Base-by-base conservation (phyloP, 2,888 invertebrate genomes). In the Hydroisotoma schaefferi region DNA sequence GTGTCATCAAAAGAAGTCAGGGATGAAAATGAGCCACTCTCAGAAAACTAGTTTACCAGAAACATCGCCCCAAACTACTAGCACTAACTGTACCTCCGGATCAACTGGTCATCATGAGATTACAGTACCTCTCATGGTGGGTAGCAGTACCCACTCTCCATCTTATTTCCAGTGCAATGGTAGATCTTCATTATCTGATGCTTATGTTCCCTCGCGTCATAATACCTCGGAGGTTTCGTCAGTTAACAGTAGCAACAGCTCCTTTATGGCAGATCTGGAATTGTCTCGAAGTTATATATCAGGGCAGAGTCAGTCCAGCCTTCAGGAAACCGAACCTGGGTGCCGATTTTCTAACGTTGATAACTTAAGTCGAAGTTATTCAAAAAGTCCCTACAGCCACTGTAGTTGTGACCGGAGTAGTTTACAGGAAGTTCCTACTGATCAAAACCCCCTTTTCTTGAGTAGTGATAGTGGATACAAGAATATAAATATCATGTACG, bases 61-160 rank as follows among this genome's bases (percentile, higher is more conserved):
- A 51, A 54, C 62, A 59, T 70, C 70, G 55, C 68, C 68, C 33
- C 65, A 59, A 54, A 70, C 70, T 1, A 46, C 68, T 25, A 69
- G 68, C 12, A 70, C 70, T 25, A 63, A 67, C 43, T 65, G 67
- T 38, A 67, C 68, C 28, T 52, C 64, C 25, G 12, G 25, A 6
- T 6, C 23, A 3, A 29, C 5, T 15, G 25, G 54, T n/a, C 52
- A 43, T 22, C 61, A 60, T 25, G 70, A 67, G 40, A 61, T 59
- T 23, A 55, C 33, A 28, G 44, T 28, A 2, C 63, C 63, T 10
- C 53, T 64, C n/a, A 49, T 62, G 20, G 33, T 59, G 52, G 43
- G 55, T 28, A 52, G 52, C 20, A n/a, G n/a, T n/a, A 23, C 6
- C 46, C 15, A 10, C 5, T 25, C 25, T 22, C 25, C 46, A 6